Percentiles rank a stretch among this genome's conserved stretches.
phyloP scores from a whole-genome alignment of 2,888 invertebrate genomes.

The Rhabditoides inermis region DNA sequence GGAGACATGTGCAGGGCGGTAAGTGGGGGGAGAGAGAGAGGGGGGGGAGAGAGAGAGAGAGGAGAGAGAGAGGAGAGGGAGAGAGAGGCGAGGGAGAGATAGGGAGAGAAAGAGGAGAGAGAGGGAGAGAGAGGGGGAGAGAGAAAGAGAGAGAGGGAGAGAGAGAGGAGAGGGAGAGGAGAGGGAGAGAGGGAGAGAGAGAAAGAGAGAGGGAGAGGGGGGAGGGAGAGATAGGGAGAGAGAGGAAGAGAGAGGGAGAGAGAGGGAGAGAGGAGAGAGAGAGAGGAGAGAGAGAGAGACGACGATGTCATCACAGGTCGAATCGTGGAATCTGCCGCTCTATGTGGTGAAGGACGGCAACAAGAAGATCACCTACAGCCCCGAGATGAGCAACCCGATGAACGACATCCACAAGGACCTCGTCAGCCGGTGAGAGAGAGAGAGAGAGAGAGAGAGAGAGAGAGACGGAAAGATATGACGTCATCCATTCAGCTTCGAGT shows the following conservation, averaged over 20 bases:
- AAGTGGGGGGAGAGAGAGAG: not conserved
- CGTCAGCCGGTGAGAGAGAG: slow-evolving; percentile 2
- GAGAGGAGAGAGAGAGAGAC: not conserved
- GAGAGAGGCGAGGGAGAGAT: slow-evolving; percentile 27
- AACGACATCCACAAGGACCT: slow-evolving; percentile 24
- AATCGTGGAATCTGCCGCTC: slow-evolving; percentile 37
- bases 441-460: not conserved
- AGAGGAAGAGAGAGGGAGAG: slow-evolving; percentile 26
- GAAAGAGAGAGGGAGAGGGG: slow-evolving; percentile 35
- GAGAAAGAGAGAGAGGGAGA: too few species aligned
- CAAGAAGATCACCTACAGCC: slow-evolving; percentile 25
- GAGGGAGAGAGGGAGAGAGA: slow-evolving; percentile 26
- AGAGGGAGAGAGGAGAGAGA: slow-evolving; percentile 27
- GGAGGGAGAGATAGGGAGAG: slow-evolving; percentile 36
- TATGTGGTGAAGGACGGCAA: slow-evolving; percentile 36
- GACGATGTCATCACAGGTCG: slow-evolving; percentile 14
- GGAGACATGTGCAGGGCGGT: slow-evolving; percentile 33
- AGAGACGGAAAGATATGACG: not conserved
- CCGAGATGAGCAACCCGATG: slow-evolving; percentile 26
- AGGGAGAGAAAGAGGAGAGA: too few species aligned
- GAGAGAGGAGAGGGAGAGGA: slow-evolving; percentile 34
- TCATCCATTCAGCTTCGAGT: slow-evolving; percentile 18
- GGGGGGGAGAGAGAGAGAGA: too few species aligned
- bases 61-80: slow-evolving; percentile 26
- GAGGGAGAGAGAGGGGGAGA: too few species aligned